phyloP scores from a whole-genome alignment of 2,113 vertebrate species.

The Okapia johnstoni region DNA sequence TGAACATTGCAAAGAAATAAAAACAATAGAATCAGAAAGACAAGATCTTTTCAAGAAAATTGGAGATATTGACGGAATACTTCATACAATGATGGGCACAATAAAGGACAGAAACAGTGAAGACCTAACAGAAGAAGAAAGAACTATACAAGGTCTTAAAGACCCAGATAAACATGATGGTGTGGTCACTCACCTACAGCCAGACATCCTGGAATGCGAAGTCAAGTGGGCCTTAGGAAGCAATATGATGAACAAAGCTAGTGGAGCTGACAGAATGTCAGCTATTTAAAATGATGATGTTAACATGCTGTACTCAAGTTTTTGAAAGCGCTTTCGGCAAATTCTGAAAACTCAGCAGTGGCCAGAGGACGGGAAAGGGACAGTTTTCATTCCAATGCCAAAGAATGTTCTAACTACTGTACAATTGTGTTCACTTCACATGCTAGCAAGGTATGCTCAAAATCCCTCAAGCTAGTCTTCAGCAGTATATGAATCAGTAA shows the following conservation, averaged over 20 bases:
- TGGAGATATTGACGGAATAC: not conserved
- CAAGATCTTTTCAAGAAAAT: not conserved
- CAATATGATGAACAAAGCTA: not conserved
- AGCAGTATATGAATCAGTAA: not conserved
- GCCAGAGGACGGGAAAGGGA: not conserved
- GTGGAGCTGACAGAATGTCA: not conserved
- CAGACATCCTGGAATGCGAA: not conserved
- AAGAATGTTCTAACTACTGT: not conserved
- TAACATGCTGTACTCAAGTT: not conserved
- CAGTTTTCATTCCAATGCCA: not conserved
- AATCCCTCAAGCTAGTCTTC: not conserved
- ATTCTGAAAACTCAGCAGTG: not conserved
- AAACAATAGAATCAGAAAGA: not conserved
- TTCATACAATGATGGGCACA: not conserved
- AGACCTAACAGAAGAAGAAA: not conserved
- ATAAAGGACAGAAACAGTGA: not conserved
- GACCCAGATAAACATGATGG: not conserved
- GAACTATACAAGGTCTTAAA: not conserved
- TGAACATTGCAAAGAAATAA: not conserved
- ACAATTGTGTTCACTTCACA: not conserved
- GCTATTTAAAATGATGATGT: not conserved
- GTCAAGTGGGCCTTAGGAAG: not conserved
- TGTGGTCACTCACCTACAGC: not conserved
- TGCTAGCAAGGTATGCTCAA: not conserved
- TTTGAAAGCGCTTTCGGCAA: not conserved